phyloP scores from a whole-genome alignment of 2,113 vertebrate genomes.

The Centropus bengalensis region DNA sequence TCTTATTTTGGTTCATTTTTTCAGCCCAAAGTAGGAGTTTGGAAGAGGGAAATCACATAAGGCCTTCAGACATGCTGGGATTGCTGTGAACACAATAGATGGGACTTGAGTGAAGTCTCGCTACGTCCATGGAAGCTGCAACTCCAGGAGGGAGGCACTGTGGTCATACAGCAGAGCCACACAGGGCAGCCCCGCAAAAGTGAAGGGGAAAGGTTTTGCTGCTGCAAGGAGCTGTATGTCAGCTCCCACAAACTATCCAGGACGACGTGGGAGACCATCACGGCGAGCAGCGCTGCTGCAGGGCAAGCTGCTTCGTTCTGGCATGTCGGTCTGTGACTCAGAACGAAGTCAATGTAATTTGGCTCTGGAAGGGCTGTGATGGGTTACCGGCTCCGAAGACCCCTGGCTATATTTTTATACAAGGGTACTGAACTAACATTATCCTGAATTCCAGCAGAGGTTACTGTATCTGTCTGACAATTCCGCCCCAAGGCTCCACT shows the following conservation, averaged over 20 bases:
- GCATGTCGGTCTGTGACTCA: conserved; percentile 13
- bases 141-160: rapidly evolving
- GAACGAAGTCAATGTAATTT: not conserved
- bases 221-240: not conserved
- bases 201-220: not conserved
- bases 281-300: not conserved
- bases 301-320: not conserved
- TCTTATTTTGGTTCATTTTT: not conserved
- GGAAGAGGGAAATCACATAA: not conserved
- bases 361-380: not conserved
- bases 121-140: not conserved
- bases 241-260: not conserved
- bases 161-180: rapidly evolving
- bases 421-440: not conserved
- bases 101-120: rapidly evolving
- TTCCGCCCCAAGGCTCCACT: not conserved
- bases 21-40: not conserved
- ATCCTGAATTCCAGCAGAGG: not conserved
- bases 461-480: not conserved
- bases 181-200: not conserved
- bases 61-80: not conserved
- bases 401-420: not conserved
- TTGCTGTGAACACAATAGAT: not conserved
- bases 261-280: not conserved
- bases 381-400: not conserved